Evolutionary conservation across 2,797 vertebrate genomes (phyloP).

Genomic region (Orientallactaga sibirica): DNA sequence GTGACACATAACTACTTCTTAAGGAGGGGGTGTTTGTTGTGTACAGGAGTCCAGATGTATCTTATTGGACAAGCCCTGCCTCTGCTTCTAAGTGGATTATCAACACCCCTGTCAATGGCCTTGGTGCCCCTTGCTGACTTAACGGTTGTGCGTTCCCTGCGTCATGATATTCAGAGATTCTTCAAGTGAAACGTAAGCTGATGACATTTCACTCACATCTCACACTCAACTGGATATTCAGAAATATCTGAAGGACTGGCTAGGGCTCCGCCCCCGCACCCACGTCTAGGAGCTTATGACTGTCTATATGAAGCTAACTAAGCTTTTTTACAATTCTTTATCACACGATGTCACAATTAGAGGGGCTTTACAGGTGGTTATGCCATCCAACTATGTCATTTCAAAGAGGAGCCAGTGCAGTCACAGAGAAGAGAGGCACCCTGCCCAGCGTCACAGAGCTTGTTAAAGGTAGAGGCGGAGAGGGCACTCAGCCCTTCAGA

Average conservation of each 20-base stretch:
- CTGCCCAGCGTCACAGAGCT: neutral
- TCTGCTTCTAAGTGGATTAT: neutral
- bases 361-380: neutral
- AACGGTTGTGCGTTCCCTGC: neutral
- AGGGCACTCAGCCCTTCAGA: neutral
- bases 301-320: neutral
- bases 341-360: neutral
- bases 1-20: neutral
- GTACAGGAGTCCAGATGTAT: neutral
- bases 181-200: neutral
- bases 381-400: neutral
- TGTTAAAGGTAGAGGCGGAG: neutral
- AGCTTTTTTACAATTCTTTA: neutral
- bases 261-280: neutral
- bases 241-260: neutral
- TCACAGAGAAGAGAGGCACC: constrained; percentile 21
- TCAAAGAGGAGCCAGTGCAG: neutral
- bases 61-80: neutral
- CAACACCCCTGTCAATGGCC: neutral
- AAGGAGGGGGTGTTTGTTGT: neutral
- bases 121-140: neutral
- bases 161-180: neutral
- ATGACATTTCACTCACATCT: neutral
- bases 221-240: neutral
- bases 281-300: neutral